phyloP scores from a whole-genome alignment of 2,888 invertebrate genomes.

The Phyllotreta striolata region DNA sequence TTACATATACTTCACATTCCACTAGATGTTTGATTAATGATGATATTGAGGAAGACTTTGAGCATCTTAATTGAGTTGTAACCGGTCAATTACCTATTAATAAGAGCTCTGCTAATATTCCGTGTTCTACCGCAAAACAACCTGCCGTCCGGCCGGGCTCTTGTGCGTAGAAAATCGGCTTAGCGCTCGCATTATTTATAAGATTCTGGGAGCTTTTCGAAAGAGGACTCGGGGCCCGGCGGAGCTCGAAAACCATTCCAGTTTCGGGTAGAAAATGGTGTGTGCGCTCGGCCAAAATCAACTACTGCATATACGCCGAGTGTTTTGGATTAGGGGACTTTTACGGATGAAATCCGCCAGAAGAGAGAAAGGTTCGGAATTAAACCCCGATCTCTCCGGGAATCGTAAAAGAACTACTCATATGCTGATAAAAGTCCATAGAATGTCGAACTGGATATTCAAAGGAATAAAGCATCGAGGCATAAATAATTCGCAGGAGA shows the following conservation, averaged over 20 bases:
- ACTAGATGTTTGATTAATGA: no score
- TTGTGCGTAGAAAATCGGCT: slow-evolving; percentile 22
- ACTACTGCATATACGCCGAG: slow-evolving; percentile 30
- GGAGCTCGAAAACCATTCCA: slow-evolving; percentile 29
- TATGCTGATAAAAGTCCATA: no score
- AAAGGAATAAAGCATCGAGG: no score
- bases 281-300: slow-evolving; percentile 27
- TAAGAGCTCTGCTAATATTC: no score
- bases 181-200: slow-evolving; percentile 32
- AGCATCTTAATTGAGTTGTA: no score
- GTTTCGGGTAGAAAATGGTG: slow-evolving; percentile 28
- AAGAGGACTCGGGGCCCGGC: slow-evolving; percentile 26
- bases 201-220: slow-evolving; percentile 24
- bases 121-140: no score
- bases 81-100: no score
- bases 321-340: slow-evolving; percentile 33
- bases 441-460: no score
- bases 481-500: no score
- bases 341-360: slow-evolving; percentile 28
- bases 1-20: no score
- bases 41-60: no score
- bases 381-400: slow-evolving; percentile 13
- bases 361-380: slow-evolving; percentile 17
- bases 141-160: background rate
- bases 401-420: no score